Evolutionary conservation across 2,888 invertebrate species (phyloP), one percentile per base, ranked within the genome.

Genomic region (Athalia cordata): DNA sequence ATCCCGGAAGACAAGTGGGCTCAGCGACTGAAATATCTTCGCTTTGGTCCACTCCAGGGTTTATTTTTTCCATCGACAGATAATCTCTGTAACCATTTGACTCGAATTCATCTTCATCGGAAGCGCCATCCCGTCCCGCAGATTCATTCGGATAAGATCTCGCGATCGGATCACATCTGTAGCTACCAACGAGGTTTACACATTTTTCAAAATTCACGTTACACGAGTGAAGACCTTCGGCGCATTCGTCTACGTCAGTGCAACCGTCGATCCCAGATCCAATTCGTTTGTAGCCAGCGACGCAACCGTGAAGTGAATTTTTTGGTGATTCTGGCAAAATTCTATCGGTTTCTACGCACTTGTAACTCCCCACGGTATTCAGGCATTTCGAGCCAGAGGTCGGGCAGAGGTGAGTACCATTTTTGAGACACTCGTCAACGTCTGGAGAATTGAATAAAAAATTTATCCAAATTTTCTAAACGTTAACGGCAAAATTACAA

Each of bases 281-380:
- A 8, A 79, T 74, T 0, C 78, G 67, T 83, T 93, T 93, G 85
- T 93, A 94, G 1, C 94, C 94, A 3, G 94, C 92, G 0, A 93
- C 91, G 82, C 94, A 95, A 0, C 49, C 8, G 59, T 45, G 84
- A 93, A 93, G 80, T 91, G 91, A 86, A 90, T 92, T 66, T 91
- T 89, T 11, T 93, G 93, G 66, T 92, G 85, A 2, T 92, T 92
- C 86, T 93, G 15, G 49, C 5, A 29, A 29, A 29, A 64, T 11
- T 7, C 65, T 57, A 59, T 59, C 61, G 55, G 68, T n/a, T 49
- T 94, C 93, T 82, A 94, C 93, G 84, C 95, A 95, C 82, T 94
- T 93, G 89, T 93, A 96, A 79, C 92, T 92, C 11, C 96, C 95
- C 81, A 93, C 93, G 0, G 93, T 94, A 88, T 96, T 96, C 84